A percentile compares a stretch with the other conserved stretches of the same genome.
Evolutionary conservation across 2,797 vertebrate genomes (phyloP).

Genomic region (Pygocentrus nattereri): DNA sequence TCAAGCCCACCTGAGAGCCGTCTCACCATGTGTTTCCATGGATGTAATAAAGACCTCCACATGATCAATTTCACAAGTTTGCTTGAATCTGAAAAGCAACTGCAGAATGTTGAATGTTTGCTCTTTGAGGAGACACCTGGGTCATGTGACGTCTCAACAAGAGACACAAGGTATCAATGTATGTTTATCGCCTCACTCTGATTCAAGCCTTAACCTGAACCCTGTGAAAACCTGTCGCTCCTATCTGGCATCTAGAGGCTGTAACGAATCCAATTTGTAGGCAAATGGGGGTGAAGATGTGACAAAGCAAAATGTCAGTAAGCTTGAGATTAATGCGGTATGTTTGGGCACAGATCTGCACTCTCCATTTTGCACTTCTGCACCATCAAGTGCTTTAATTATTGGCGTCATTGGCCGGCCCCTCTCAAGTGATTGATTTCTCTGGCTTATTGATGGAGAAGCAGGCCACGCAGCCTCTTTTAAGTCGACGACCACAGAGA

Average conservation of each 20-base stretch:
- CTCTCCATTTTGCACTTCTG: constrained; percentile 29
- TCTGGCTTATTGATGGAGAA: constrained; percentile 39
- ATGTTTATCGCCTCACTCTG: constrained; percentile 26
- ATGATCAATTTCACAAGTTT: no score
- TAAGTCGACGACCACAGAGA: neutral
- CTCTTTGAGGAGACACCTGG: neutral
- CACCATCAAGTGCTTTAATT: constrained; percentile 42
- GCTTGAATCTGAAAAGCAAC: no score
- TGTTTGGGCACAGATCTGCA: constrained; percentile 15
- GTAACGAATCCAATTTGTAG: constrained; percentile 49
- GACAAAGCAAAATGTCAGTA: constrained; percentile 50
- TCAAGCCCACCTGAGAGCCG: no score
- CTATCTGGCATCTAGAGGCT: constrained; percentile 50
- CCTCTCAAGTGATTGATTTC: constrained; percentile 31
- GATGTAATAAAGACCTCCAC: no score
- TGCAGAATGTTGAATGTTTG: no score
- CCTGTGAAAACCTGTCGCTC: constrained; percentile 17
- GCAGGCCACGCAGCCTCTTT: neutral
- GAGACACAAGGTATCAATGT: constrained; percentile 23
- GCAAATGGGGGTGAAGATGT: constrained; percentile 50
- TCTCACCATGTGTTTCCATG: no score
- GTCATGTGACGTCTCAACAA: constrained; percentile 6
- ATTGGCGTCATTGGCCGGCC: constrained; percentile 35
- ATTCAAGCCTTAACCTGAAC: neutral
- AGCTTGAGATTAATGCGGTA: constrained; percentile 51